Evolutionary conservation across 2,113 vertebrate species (phyloP), one percentile per base, ranked within the genome.

Genomic region (Procavia capensis): DNA sequence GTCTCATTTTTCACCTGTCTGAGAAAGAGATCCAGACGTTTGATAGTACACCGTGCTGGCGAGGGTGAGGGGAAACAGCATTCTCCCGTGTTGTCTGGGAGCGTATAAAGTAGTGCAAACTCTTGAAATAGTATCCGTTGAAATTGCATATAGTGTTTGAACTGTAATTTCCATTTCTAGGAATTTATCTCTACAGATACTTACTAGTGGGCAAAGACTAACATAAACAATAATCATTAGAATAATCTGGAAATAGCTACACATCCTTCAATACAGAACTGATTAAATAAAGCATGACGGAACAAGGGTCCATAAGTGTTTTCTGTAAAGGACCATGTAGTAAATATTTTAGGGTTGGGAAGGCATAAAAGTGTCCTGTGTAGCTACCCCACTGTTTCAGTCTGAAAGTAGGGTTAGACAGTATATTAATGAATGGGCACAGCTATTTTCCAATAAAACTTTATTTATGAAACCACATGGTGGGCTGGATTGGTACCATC

Each of bases 21-120:
- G 76, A 74, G 59, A 36, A 50, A 10, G 29, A 61, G 57, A 90
- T 41, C 8, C 43, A 27, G 25, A 61, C 31, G n/a, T 76, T 5
- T 25, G 39, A 68, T 81, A 41, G 16, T 41, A 8, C 24, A 3
- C 6, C 0, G 4, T 10, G 22, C 59, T n/a, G 36, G 63, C 45
- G 0, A 24, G 80, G 16, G 3, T 1, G 22, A 5, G 34, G 29
- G 41, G 57, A 68, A 76, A 68, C 57, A 0, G 16, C 2, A 0
- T 8, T 22, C 39, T n/a, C 41, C 76, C n/a, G 0, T 10, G 0
- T 57, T 29, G 10, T 75, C 27, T 39, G 41, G 61, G 57, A 74
- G 70, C 20, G 29, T 68, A 25, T 39, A 29, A 80, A 24, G 27
- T 25, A n/a, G 27, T 24, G 6, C 66, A 7, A 0, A 19, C 24